Conservation (phyloP, 2,888 invertebrate genomes). For the Tipula unca region DNA sequence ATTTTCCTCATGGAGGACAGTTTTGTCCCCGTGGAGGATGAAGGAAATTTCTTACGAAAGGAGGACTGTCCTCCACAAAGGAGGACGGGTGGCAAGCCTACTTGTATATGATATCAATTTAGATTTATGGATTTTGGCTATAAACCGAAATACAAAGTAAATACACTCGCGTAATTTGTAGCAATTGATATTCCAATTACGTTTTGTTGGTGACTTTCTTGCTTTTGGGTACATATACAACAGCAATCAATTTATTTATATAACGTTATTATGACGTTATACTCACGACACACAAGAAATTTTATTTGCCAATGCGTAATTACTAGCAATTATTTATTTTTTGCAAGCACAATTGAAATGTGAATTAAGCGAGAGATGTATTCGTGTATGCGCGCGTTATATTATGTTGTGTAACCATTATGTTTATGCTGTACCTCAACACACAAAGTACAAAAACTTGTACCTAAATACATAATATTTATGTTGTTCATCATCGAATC, state of each 20-base stretch:
- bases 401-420: background rate
- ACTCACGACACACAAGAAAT: background rate
- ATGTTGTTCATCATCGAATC: background rate
- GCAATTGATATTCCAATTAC: background rate
- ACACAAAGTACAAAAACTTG: background rate
- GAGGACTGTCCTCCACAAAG: too few relatives aligned
- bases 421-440: background rate
- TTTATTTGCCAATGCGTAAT: background rate
- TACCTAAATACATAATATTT: too few relatives aligned
- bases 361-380: background rate
- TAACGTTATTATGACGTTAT: background rate
- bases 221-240: background rate
- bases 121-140: too few relatives aligned
- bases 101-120: too few relatives aligned
- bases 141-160: too few relatives aligned
- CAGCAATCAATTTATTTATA: background rate
- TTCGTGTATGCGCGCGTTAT: background rate
- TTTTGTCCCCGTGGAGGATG: too few relatives aligned
- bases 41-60: too few relatives aligned
- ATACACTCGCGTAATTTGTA: too few relatives aligned
- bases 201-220: background rate
- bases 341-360: background rate
- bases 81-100: too few relatives aligned
- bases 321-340: background rate
- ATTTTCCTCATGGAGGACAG: too few relatives aligned